A percentile compares a stretch with the other conserved stretches of the same genome.
Conservation (phyloP, 2,797 vertebrate genomes). For the Coregonus sp. region DNA sequence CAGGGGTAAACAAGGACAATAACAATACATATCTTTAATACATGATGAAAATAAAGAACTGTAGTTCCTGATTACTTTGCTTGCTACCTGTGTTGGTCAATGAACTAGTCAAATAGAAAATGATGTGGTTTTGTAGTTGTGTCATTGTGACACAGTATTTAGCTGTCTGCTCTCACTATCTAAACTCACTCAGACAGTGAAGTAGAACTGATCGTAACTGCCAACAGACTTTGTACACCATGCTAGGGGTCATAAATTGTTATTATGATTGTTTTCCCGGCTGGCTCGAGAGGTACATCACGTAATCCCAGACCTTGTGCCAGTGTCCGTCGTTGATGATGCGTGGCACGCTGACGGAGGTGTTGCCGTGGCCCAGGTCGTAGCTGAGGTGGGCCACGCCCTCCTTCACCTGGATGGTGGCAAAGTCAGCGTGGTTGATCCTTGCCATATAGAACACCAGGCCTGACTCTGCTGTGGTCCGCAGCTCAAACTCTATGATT, state of each 20-base stretch:
- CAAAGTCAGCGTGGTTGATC: conserved; percentile 97
- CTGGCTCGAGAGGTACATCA: background rate
- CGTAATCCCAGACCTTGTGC: conserved; percentile 84
- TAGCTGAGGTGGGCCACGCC: conserved; percentile 91
- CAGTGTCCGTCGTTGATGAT: conserved; percentile 92
- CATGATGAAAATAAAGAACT: background rate
- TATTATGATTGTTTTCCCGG: background rate
- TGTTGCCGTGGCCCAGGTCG: conserved; percentile 93
- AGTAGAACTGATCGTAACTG: background rate
- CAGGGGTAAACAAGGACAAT: no score
- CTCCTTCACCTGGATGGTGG: conserved; percentile 88
- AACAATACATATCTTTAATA: no score
- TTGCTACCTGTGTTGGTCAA: background rate
- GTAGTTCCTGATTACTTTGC: background rate
- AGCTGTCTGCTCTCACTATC: background rate
- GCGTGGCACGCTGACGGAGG: conserved; percentile 80
- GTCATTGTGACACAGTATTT: background rate
- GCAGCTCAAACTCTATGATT: conserved; percentile 89
- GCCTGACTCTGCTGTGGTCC: conserved; percentile 87
- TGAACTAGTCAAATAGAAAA: background rate
- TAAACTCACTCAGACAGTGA: background rate
- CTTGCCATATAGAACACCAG: conserved; percentile 97
- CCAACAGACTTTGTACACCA: background rate
- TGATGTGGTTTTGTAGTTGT: background rate
- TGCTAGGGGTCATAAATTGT: background rate